Base-by-base conservation (phyloP, 2,888 invertebrate species). In the Baronia brevicornis region DNA sequence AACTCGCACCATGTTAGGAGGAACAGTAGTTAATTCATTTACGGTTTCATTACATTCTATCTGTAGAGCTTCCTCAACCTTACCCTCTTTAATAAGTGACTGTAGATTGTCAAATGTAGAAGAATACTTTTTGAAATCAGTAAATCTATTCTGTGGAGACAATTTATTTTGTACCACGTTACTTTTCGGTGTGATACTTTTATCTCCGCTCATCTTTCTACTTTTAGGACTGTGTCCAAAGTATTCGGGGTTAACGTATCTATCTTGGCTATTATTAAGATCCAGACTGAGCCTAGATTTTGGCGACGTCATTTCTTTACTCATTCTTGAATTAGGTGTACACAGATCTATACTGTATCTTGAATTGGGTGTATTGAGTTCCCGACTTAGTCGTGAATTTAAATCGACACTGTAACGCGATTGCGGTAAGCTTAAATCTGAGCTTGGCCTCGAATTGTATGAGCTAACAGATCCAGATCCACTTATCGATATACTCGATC, bases 21-120 rank as follows among this genome's bases (percentile, higher is more conserved):
- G 85, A 36, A 88, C 86, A 3, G 88, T 86, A 17, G 85, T 66
- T 48, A 91, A 85, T 48, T 90, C 90, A 20, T 85, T 82, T 7
- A 90, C 89, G 48, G 87, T 84, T 65, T 88, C 88, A 44, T 75
- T 84, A 41, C 82, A 85, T 43, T 87, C 87, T 28, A 65, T 59
- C 33, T 69, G 70, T 13, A 78, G 75, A 21, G 85, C 68, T 51
- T 85, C 85, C 43, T 88, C 87, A 7, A 90, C 85, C 43, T 89
- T 87, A 10, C 90, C 90, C 61, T 92, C 91, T 52, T 89, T 89
- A 41, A 92, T 87, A 44, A 92, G 70, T 20, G 90, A 90, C 59
- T 90, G 89, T 51, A 92, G 90, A 59, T 91, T 91, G 78, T 92
- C 91, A 63, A 92, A 92, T 4, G 91, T 91, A 22, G 90, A 90